phyloP scores from a whole-genome alignment of 2,113 vertebrate species.

The Trichomycterus rosablanca region DNA sequence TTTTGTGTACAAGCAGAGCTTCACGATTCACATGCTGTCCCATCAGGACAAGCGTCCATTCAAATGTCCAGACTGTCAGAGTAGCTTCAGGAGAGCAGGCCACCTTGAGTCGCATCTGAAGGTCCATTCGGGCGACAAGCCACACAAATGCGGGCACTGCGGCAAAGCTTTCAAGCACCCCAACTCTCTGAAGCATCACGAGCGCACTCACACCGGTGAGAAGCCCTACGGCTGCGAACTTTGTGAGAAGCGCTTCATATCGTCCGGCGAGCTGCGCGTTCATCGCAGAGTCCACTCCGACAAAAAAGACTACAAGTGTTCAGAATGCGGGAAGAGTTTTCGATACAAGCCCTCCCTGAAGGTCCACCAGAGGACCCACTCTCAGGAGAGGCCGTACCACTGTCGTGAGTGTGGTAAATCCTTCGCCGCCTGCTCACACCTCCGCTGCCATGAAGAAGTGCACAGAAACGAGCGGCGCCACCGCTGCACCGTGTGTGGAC shows the following conservation, averaged over 20 bases:
- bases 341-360: too few species aligned
- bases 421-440: conserved; percentile 3
- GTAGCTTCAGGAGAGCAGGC: conserved; percentile 57
- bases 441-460: neutral
- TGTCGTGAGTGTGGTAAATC: conserved; percentile 15
- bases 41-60: conserved; percentile 61
- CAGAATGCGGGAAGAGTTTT: too few species aligned
- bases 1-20: conserved; percentile 58
- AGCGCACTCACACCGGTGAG: too few species aligned
- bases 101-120: conserved; percentile 22
- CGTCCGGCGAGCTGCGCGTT: too few species aligned
- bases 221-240: conserved; percentile 59
- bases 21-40: conserved; percentile 61
- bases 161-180: conserved; percentile 60
- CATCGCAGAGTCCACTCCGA: too few species aligned
- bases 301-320: too few species aligned
- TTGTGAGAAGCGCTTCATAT: too few species aligned
- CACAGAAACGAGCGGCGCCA: conserved; percentile 13
- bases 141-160: conserved; percentile 58
- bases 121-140: conserved; percentile 49
- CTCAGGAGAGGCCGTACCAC: conserved; percentile 39
- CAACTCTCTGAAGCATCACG: conserved; percentile 59
- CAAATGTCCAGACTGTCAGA: conserved; percentile 60
- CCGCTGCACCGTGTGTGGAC: conserved; percentile 15
- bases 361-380: too few species aligned